Evolutionary conservation across 1,140 invertebrate genomes (phyloP), one percentile per base, ranked within the genome.

Genomic region (Conus betulinus): DNA sequence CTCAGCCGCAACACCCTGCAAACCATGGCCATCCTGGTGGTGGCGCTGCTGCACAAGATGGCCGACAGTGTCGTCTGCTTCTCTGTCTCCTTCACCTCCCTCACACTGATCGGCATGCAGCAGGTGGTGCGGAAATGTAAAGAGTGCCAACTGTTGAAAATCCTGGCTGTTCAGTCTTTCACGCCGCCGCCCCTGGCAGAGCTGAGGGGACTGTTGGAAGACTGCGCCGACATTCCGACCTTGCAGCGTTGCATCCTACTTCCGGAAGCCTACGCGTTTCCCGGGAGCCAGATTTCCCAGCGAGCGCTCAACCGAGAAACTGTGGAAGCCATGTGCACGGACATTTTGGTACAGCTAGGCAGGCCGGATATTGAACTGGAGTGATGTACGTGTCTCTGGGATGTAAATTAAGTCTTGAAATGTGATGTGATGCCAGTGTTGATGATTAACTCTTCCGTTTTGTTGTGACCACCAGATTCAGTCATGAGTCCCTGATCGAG

Each of bases 211-310:
- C 88, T 94, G 2, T 84, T 94, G 13, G 87, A 92, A 25, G 90
- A 90, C 20, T 91, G 89, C 84, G 90, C 92, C 20, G 78, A 90
- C 55, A 92, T 94, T 25, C 76, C 85, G 23, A 88, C 91, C 8
- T 76, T 94, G n/a, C 94, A 94, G 90, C 94, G 92, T 63, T 93
- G 92, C 81, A 83, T 92, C 23, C 84, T 94, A 27, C 89, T 94
- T 51, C 94, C 94, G 39, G 93, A 94, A 57, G 89, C 91, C 0
- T 94, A 93, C 84, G 94, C 93, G 17, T 94, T 94, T 87, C 93
- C 93, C 1, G 94, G 94, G 0, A 91, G 90, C 71, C 92, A 93
- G 83, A 93, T 93, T 20, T 87, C 88, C 15, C 89, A 90, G 74
- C 87, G 93, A 25, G 86, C 89, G 67, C 84, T 89, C 20, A 93